phyloP scores from a whole-genome alignment of 2,888 invertebrate species.

The Lypha dubia region DNA sequence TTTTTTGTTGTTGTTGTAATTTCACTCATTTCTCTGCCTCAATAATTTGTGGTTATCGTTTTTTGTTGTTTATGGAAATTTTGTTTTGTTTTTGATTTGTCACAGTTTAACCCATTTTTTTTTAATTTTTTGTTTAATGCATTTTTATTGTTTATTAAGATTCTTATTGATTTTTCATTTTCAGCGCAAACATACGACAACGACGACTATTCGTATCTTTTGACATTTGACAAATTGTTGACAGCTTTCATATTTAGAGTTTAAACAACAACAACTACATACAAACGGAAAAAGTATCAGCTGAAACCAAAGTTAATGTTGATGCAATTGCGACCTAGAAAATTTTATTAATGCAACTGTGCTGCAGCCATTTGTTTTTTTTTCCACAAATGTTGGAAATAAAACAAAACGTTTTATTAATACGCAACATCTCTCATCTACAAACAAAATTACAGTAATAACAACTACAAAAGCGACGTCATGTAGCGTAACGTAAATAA shows the following conservation, averaged over 20 bases:
- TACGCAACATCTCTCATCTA: conserved; percentile 46
- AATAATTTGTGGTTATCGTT: conserved; percentile 23
- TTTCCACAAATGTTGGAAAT: not conserved
- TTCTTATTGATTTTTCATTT: conserved; percentile 44
- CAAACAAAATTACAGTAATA: conserved; percentile 19
- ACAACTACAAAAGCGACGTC: conserved; percentile 42
- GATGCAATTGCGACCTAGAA: conserved; percentile 53
- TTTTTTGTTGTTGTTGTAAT: no score
- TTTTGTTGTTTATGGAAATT: conserved; percentile 28
- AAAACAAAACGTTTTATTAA: conserved; percentile 52
- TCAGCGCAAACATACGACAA: not conserved
- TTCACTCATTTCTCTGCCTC: conserved; percentile 25
- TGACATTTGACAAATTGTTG: conserved; percentile 69
- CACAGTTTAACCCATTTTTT: conserved; percentile 64
- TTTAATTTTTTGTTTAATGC: conserved; percentile 12
- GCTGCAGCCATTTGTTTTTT: conserved; percentile 22
- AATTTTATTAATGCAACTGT: conserved; percentile 20
- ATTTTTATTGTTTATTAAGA: conserved; percentile 25
- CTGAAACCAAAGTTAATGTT: conserved; percentile 3
- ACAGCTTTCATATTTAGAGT: conserved; percentile 52
- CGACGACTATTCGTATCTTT: not conserved
- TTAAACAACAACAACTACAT: not conserved
- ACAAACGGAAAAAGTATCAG: not conserved
- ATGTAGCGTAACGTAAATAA: conserved; percentile 57
- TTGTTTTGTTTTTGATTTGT: conserved; percentile 60